Evolutionary conservation across 2,797 vertebrate genomes (phyloP).

Genomic region (Heterohyrax brucei): DNA sequence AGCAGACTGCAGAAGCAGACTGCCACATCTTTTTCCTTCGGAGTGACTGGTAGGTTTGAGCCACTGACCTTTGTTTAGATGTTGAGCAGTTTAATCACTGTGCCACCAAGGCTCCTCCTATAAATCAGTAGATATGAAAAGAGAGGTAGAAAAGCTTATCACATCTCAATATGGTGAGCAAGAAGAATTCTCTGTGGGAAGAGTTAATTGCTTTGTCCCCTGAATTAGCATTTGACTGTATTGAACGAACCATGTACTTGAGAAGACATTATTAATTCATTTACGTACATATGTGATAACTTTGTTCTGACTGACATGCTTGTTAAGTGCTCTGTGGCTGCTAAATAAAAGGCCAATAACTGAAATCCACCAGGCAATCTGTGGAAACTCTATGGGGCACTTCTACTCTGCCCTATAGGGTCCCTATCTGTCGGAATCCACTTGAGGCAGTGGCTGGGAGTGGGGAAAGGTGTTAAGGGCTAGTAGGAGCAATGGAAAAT

Average conservation of each 20-base stretch:
- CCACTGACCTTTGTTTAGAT: too few relatives aligned
- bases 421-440: too few relatives aligned
- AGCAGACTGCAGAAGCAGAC: too few relatives aligned
- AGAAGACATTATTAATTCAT: slow-evolving; percentile 20
- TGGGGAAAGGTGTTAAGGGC: neutral
- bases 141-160: neutral
- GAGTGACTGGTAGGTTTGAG: too few relatives aligned
- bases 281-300: neutral
- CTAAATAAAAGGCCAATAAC: too few relatives aligned
- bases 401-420: too few relatives aligned
- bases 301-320: neutral
- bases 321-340: too few relatives aligned
- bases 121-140: neutral
- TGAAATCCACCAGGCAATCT: too few relatives aligned
- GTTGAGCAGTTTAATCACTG: too few relatives aligned
- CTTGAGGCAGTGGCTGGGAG: too few relatives aligned
- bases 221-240: neutral
- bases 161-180: neutral
- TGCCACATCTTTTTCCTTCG: too few relatives aligned
- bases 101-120: neutral
- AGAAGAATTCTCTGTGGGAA: neutral
- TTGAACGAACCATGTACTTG: neutral
- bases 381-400: too few relatives aligned
- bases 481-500: neutral
- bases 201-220: neutral